Evolutionary conservation across 2,888 invertebrate genomes (phyloP), one percentile per base, ranked within the genome.

Genomic region (Nomada hirtipes): DNA sequence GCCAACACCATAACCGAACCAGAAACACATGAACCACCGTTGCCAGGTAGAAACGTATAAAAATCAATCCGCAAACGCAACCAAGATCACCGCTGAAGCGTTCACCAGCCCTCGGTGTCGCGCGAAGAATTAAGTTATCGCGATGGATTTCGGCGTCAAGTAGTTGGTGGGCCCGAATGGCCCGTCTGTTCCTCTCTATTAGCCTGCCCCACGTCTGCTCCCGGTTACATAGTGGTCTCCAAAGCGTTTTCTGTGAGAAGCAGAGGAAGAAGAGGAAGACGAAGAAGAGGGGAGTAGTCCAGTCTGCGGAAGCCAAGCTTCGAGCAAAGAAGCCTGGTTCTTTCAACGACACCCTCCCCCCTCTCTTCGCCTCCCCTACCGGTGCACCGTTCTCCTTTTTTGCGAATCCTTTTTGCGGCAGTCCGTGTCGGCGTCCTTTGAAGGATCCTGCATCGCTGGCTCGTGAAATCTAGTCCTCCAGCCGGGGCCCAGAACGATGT

Each of bases 401-500:
- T 89, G 87, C 89, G 89, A 90, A 88, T 88, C 88, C 87, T 88
- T 87, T 89, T 88, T 87, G 90, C 89, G 88, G 88, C 89, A 85
- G 88, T 91, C 91, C 90, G 91, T 67, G 79, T 91, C 93, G 93
- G 92, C 92, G 86, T 78, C 91, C 93, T 93, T 93, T 93, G 92
- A 93, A 91, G 91, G 91, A 91, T 92, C 91, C 91, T 91, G 91
- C 91, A 91, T 89, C 92, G 91, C 92, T 93, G 92, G 92, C 91
- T 92, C 93, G 92, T 93, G 93, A 93, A 93, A 93, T 93, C 92
- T 93, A 93, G 92, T 93, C 93, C 93, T 92, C 91, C 91, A 86
- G 88, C 88, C 89, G 86, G 86, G 89, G 86, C 88, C 90, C 89
- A 36, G 72, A 88, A 87, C 89, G 89, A 92, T 92, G 93, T 92